Percentiles rank a stretch among this genome's conserved stretches.
Evolutionary conservation across 2,888 invertebrate genomes (phyloP).

Genomic region (Sthenelais limicola): DNA sequence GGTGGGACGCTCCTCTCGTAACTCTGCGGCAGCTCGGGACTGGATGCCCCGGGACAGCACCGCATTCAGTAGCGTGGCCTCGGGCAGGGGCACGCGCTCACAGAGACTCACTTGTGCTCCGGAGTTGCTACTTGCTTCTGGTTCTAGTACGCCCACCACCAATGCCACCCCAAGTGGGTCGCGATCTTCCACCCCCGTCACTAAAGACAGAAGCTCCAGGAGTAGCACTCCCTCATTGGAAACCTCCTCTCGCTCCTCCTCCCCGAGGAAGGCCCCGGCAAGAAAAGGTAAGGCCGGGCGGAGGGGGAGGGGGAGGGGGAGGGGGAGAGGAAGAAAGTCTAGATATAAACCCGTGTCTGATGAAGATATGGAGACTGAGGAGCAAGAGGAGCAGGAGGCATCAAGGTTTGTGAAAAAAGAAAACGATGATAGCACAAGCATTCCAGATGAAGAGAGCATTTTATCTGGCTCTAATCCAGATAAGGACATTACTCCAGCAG

Average conservation of each 20-base stretch:
- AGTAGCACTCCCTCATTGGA: conserved; percentile 1
- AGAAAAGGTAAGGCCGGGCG: neutral
- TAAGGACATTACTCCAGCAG: too few relatives aligned
- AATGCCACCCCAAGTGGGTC: conserved; percentile 21
- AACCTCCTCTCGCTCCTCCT: conserved; percentile 19
- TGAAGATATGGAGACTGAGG: neutral
- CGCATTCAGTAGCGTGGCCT: neutral
- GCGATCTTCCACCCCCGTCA: conserved; percentile 6
- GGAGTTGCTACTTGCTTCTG: conserved; percentile 6
- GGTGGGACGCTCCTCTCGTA: conserved; percentile 18
- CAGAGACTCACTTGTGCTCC: conserved; percentile 22
- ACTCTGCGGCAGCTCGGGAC: conserved; percentile 18
- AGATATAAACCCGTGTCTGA: too few relatives aligned
- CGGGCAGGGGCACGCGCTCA: neutral
- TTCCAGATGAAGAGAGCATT: too few relatives aligned
- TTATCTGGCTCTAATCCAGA: too few relatives aligned
- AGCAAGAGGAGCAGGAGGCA: neutral
- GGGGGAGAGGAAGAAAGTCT: neutral
- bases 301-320: neutral
- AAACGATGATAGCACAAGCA: neutral
- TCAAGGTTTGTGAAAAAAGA: too few relatives aligned
- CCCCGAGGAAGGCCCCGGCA: neutral
- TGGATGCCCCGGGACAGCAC: conserved; percentile 18
- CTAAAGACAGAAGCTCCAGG: neutral
- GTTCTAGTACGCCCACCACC: conserved; percentile 20